Conservation (phyloP, 1,140 invertebrate species). For the Caenorhabditis remanei region DNA sequence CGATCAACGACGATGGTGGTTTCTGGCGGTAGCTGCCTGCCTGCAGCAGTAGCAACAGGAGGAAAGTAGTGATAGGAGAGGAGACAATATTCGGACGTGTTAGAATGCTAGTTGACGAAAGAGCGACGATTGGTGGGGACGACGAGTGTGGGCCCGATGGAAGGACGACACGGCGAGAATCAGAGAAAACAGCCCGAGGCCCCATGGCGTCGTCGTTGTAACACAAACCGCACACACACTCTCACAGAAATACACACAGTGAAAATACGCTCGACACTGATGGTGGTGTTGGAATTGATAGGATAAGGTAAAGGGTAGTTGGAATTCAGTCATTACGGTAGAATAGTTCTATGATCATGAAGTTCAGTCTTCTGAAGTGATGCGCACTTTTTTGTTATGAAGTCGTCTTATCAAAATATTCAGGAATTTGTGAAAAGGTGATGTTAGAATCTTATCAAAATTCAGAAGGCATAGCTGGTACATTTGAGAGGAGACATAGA, state of each 20-base stretch:
- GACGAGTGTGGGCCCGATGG: slow-evolving; percentile 34
- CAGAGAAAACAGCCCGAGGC: slow-evolving; percentile 49
- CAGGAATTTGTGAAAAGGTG: no score
- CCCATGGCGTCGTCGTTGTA: slow-evolving; percentile 50
- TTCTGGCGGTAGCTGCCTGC: slow-evolving; percentile 14
- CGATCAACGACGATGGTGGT: slow-evolving; percentile 10
- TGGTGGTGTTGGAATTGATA: slow-evolving; percentile 11
- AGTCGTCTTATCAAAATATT: no score
- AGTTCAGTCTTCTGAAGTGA: background rate
- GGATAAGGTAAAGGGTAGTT: slow-evolving; percentile 11
- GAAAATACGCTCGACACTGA: slow-evolving; percentile 2
- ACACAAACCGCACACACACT: slow-evolving; percentile 47
- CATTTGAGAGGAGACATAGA: no score
- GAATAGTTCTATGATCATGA: background rate
- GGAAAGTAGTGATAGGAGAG: slow-evolving; percentile 23
- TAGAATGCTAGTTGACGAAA: slow-evolving; percentile 47
- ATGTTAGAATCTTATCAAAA: no score
- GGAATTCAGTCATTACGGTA: background rate
- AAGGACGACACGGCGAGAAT: slow-evolving; percentile 39
- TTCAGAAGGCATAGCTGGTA: no score
- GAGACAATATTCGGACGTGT: slow-evolving; percentile 44
- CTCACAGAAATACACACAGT: slow-evolving; percentile 2
- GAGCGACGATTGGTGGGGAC: background rate
- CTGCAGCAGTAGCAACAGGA: slow-evolving; percentile 36
- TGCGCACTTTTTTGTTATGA: no score